Evolutionary conservation across 2,888 invertebrate species (phyloP), one percentile per base, ranked within the genome.

Genomic region (Agrochola litura): DNA sequence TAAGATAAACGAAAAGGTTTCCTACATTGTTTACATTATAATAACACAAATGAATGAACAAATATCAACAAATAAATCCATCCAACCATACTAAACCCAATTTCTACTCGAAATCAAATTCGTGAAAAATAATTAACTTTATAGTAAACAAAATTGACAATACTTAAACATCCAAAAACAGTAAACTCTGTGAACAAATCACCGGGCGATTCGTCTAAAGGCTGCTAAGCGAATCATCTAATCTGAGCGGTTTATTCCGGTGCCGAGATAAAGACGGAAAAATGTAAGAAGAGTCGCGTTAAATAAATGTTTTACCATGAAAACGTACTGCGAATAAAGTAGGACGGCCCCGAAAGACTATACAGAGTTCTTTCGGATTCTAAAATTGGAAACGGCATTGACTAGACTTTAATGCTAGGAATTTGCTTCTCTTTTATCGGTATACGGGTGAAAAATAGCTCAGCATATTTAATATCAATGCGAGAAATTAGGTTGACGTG

Each of bases 231-330:
- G 75, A 81, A 82, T 83, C 71, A 72, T 85, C 77, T 83, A 82
- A 88, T 86, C 82, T 74, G 5, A 67, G 76, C 30, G 75, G 77
- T 81, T 88, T 89, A 83, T 84, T 79, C 68, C 71, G 64, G 72
- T 54, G 77, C 79, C 65, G 67, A 82, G 79, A 79, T 74, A 81
- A 83, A 85, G 73, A 64, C 68, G 71, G 74, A 76, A 82, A 87
- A 80, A 81, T 79, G 67, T 81, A 65, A 79, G 60, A 65, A 25
- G 22, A 79, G 63, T 68, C 61, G 66, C 63, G 46, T 68, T 81
- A 79, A 75, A 83, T 83, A 83, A 84, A 81, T 82, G 74, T 78
- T 81, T 71, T 56, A 73, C 65, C 64, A 41, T 70, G 67, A 30
- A 67, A 80, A 72, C 69, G 54, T 77, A 83, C 73, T n/a, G 63